Evolutionary conservation across 1,140 invertebrate species (phyloP).

Genomic region (Phymorhynchus buccinoides): DNA sequence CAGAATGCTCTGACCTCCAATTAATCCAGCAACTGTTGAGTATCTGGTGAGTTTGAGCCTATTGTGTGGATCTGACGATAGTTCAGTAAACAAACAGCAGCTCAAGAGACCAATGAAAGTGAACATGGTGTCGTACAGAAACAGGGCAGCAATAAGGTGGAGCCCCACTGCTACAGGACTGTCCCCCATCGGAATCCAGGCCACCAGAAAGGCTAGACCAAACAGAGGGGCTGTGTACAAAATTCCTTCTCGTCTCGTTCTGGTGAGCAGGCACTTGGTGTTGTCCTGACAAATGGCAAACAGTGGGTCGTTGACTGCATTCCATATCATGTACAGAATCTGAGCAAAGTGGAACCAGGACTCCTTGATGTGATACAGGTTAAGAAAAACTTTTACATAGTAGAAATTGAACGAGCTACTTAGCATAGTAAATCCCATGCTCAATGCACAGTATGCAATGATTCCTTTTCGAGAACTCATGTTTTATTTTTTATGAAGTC

Average conservation of each 20-base stretch:
- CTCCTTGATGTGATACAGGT: constrained; percentile 72
- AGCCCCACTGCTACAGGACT: constrained; percentile 54
- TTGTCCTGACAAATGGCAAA: constrained; percentile 73
- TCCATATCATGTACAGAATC: constrained; percentile 74
- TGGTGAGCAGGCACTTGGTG: constrained; percentile 63
- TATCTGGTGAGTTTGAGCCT: constrained; percentile 61
- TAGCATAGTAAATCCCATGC: constrained; percentile 57
- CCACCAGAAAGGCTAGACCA: constrained; percentile 69
- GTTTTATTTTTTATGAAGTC: background rate
- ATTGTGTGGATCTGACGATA: constrained; percentile 46
- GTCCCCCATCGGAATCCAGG: constrained; percentile 73
- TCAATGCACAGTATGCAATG: constrained; percentile 55
- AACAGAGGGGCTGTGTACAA: constrained; percentile 72
- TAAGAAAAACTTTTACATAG: constrained; percentile 73
- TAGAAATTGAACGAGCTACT: constrained; percentile 63
- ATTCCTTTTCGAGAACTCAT: constrained; percentile 31
- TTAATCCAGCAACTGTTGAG: constrained; percentile 56
- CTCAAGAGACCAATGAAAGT: constrained; percentile 72
- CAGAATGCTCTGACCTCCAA: constrained; percentile 59
- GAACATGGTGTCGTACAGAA: constrained; percentile 74
- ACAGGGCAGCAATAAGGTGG: constrained; percentile 72
- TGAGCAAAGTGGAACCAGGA: constrained; percentile 74
- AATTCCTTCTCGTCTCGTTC: constrained; percentile 68
- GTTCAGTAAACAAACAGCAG: constrained; percentile 73
- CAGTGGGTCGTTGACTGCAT: constrained; percentile 74